Conservation (phyloP, 2,797 vertebrate species). For the Holocentrus rufus region DNA sequence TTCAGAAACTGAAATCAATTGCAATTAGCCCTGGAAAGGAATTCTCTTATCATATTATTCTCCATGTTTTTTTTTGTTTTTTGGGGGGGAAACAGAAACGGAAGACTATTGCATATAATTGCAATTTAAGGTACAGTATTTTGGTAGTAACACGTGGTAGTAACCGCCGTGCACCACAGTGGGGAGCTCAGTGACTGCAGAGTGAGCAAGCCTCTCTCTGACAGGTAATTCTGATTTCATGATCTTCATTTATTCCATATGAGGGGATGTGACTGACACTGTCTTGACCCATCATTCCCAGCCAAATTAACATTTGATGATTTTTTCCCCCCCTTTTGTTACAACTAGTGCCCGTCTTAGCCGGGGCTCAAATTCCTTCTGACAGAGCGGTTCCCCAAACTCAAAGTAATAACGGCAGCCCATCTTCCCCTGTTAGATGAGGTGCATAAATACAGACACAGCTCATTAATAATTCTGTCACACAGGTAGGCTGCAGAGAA, state of each 20-base stretch:
- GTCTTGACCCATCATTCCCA: conserved; percentile 72
- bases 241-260: conserved; percentile 19
- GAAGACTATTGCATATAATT: neutral
- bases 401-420: conserved; percentile 67
- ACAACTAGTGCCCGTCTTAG: conserved; percentile 71
- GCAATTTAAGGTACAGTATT: neutral
- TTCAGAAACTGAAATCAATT: no score
- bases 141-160: conserved; percentile 27
- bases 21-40: no score
- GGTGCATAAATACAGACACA: conserved; percentile 78
- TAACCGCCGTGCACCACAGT: conserved; percentile 65
- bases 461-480: conserved; percentile 82
- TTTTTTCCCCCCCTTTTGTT: conserved; percentile 73
- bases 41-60: no score
- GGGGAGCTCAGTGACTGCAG: conserved; percentile 70
- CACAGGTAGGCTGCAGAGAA: conserved; percentile 69
- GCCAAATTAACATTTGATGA: conserved; percentile 79
- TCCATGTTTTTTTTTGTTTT: no score
- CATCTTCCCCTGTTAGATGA: conserved; percentile 74
- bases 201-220: neutral
- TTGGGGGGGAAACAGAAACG: neutral
- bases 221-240: conserved; percentile 12
- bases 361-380: conserved; percentile 67
- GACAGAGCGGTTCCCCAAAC: conserved; percentile 70
- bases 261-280: conserved; percentile 46